A percentile compares a stretch with the other conserved stretches of the same genome.
Evolutionary conservation across 2,888 invertebrate species (phyloP).

Genomic region (Charanyca ferruginea): DNA sequence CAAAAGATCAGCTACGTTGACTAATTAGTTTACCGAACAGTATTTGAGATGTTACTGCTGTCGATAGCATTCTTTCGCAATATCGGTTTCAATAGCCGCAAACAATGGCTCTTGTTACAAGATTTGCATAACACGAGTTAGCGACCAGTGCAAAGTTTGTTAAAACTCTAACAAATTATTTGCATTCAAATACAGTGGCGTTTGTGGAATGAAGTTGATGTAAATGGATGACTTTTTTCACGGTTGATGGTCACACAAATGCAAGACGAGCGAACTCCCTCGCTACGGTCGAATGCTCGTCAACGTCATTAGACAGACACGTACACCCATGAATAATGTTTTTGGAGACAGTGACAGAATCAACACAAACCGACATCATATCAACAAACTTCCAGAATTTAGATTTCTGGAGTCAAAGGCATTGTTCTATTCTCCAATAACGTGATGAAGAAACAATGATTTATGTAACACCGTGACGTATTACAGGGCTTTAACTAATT

Average conservation of each 20-base stretch:
- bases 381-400: conserved; percentile 4
- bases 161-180: conserved; percentile 67
- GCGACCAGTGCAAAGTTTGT: conserved; percentile 50
- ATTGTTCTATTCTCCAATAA: conserved; percentile 10
- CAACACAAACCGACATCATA: conserved; percentile 31
- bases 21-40: conserved; percentile 47
- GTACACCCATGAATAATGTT: conserved; percentile 64
- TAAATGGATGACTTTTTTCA: conserved; percentile 75
- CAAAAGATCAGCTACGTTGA: conserved; percentile 23
- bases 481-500: conserved; percentile 76
- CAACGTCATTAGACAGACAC: conserved; percentile 69
- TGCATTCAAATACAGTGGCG: conserved; percentile 60
- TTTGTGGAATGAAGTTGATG: conserved; percentile 70
- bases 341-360: conserved; percentile 48
- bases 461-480: conserved; percentile 30
- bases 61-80: conserved; percentile 56
- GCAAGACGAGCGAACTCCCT: conserved; percentile 67
- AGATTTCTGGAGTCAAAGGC: conserved; percentile 16
- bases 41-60: conserved; percentile 53
- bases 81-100: conserved; percentile 53
- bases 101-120: conserved; percentile 61
- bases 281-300: conserved; percentile 68
- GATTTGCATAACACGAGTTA: conserved; percentile 55
- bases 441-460: conserved; percentile 33
- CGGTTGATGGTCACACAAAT: conserved; percentile 73